phyloP scores from a whole-genome alignment of 1,140 invertebrate genomes.

The Caenorhabditis latens region DNA sequence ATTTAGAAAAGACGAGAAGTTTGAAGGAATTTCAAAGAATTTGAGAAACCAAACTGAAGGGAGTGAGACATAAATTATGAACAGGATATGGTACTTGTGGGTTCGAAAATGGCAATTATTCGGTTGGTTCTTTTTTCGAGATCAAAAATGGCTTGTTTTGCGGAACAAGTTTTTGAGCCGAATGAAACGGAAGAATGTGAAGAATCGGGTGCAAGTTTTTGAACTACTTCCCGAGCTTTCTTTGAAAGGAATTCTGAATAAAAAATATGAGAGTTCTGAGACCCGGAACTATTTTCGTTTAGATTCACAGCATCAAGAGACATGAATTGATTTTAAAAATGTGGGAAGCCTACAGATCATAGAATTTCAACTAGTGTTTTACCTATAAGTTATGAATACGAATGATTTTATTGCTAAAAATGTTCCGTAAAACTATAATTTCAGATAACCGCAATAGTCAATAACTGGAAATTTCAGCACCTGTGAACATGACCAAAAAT shows the following conservation, averaged over 20 bases:
- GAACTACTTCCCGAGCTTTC: background rate
- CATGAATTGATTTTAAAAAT: too few species aligned
- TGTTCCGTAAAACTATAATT: too few species aligned
- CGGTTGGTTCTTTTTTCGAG: background rate
- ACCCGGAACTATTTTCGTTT: background rate
- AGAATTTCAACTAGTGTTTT: too few species aligned
- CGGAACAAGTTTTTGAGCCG: background rate
- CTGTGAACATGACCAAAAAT: too few species aligned
- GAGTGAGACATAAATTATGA: conserved; percentile 24
- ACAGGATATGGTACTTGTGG: conserved; percentile 11
- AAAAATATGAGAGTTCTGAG: background rate
- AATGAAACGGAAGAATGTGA: background rate
- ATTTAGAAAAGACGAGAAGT: conserved; percentile 2
- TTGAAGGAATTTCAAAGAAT: background rate
- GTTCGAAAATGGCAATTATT: conserved; percentile 13
- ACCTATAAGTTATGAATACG: too few species aligned
- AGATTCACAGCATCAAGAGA: too few species aligned
- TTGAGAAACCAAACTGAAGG: background rate
- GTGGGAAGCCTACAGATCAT: too few species aligned
- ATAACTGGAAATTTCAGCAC: too few species aligned
- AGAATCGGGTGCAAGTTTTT: conserved; percentile 3
- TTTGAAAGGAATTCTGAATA: background rate
- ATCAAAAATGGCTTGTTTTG: conserved; percentile 12
- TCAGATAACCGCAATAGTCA: too few species aligned
- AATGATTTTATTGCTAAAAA: too few species aligned